Evolutionary conservation across 1,140 invertebrate species (phyloP), one percentile per base, ranked within the genome.

Genomic region (Panagrolaimus sp.): DNA sequence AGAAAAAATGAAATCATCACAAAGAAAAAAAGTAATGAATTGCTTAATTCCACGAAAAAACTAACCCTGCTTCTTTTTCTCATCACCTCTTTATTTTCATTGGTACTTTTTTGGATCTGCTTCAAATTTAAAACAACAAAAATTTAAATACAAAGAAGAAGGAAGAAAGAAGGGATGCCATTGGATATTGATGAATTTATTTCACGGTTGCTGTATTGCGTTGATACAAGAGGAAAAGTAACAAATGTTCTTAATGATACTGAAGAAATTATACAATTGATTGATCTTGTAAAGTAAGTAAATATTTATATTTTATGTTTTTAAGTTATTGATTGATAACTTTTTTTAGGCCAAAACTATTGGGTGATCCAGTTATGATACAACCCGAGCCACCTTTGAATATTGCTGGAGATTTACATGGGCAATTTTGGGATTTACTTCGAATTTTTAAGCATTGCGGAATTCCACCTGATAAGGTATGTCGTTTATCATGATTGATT

Each of bases 361-460:
- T 26, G 14, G 28, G 52, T 14, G 52, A 58, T 10, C 52, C 52
- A 14, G 17, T 26, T 12, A n/a, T 68, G 9, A 14, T 63, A 12
- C 17, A 64, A 43, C 24, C 43, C 15, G 15, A 28, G 12, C 26
- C 66, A 24, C 95, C 96, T 47, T 94, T 95, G n/a, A 94, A 98
- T 85, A 93, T 93, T 38, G 78, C 82, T 7, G 71, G 71, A 12
- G 71, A 73, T 44, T 74, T 73, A 38, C 71, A 73, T 44, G 71
- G 71, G 6, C 71, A 73, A 55, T 73, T 46, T 28, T 24, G 38
- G 10, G 71, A 65, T 46, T 46, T 65, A 14, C 24, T 65, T 21
- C 43, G 38, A n/a, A 43, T 65, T n/a, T 65, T 65, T 24, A 44
- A 17, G 4, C 21, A 14, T 0, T n/a, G 12, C 8, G 52, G 52